Percentiles rank a stretch among this genome's conserved stretches.
phyloP scores from a whole-genome alignment of 30 jellyfish, hydroid and myxozoan species.

The Calvadosia cruxmelitensis region DNA sequence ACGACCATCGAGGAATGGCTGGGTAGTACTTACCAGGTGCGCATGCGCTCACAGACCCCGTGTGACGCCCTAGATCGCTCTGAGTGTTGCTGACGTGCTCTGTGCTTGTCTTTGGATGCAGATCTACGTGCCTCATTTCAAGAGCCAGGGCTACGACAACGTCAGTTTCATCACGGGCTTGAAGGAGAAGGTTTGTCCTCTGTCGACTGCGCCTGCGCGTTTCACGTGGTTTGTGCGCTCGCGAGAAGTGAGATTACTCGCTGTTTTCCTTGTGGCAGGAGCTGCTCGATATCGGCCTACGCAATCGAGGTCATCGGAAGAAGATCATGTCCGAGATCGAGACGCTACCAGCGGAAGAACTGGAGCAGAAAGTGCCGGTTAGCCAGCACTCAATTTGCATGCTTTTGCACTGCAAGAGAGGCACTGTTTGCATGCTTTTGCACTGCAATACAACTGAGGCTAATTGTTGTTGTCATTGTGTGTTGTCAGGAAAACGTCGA shows the following conservation, averaged over 20 bases:
- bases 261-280: no score
- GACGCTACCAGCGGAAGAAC: conserved; percentile 81
- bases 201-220: neutral
- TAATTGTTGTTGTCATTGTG: neutral
- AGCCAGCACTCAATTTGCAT: conserved; percentile 3
- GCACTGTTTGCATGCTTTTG: neutral
- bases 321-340: conserved; percentile 65
- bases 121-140: conserved; percentile 61
- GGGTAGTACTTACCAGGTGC: conserved; percentile 49
- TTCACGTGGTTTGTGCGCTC: no score
- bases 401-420: neutral
- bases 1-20: conserved; percentile 84
- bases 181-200: conserved; percentile 63
- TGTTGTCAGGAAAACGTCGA: conserved; percentile 65
- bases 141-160: conserved; percentile 76
- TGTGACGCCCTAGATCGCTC: no score
- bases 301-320: conserved; percentile 93
- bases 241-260: no score
- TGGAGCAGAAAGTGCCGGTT: conserved; percentile 97
- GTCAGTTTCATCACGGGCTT: conserved; percentile 81
- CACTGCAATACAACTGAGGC: no score
- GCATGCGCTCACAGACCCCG: neutral
- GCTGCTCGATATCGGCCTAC: conserved; percentile 67
- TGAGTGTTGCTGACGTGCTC: neutral
- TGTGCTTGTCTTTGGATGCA: neutral